phyloP scores from a whole-genome alignment of 2,888 invertebrate species.

The Rutpela maculata region DNA sequence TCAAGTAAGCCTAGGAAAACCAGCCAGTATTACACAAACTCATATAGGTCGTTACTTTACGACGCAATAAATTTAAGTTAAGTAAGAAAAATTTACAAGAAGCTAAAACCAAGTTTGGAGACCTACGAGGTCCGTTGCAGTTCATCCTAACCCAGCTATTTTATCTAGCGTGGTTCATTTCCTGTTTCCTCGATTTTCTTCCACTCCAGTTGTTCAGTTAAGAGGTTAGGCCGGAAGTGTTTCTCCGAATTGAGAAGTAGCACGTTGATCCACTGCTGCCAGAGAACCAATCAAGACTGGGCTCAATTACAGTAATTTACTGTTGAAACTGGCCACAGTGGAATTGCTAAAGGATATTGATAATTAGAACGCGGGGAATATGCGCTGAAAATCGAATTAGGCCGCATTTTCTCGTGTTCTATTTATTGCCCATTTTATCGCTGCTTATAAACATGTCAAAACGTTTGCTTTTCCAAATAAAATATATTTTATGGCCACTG shows the following conservation, averaged over 20 bases:
- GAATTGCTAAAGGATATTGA: constrained; percentile 52
- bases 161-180: constrained; percentile 62
- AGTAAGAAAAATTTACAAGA: constrained; percentile 39
- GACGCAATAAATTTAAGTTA: constrained; percentile 39
- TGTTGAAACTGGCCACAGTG: constrained; percentile 52
- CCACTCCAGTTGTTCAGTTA: constrained; percentile 59
- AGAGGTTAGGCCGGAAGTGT: constrained; percentile 54
- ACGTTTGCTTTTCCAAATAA: neutral
- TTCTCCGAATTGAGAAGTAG: constrained; percentile 50
- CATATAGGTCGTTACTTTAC: constrained; percentile 34
- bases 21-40: constrained; percentile 32
- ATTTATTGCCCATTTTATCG: constrained; percentile 23
- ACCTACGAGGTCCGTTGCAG: constrained; percentile 32
- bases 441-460: neutral
- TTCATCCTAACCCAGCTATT: constrained; percentile 49
- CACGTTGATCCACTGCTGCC: constrained; percentile 46
- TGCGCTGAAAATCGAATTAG: constrained; percentile 39
- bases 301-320: constrained; percentile 57
- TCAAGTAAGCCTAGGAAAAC: constrained; percentile 37
- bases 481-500: neutral
- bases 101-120: constrained; percentile 39
- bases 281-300: constrained; percentile 50
- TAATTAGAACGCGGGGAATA: constrained; percentile 41
- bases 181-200: constrained; percentile 61
- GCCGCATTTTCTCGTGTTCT: constrained; percentile 21